A percentile compares a stretch with the other conserved stretches of the same genome.
These are phyloP conservation scores for Drosophila merina DNA, from an alignment of 2,888 invertebrate species.

Conservation along the genomic window DNA sequence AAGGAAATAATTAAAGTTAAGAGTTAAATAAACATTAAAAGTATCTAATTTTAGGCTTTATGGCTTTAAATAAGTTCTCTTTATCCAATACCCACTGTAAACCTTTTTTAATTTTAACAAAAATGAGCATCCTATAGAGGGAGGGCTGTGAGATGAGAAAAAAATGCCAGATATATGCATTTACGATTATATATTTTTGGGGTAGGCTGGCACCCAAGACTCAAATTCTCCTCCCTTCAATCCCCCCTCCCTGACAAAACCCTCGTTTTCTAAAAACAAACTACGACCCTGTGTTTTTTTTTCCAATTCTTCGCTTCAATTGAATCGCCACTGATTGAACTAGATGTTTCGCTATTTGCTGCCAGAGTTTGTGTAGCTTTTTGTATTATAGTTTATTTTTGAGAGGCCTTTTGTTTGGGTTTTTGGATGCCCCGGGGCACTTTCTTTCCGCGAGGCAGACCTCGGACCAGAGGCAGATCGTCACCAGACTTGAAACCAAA, in stretches of 20 bases:
- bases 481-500: slow-evolving; percentile 9
- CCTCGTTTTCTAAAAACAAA: background rate
- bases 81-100: background rate
- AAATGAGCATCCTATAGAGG: background rate
- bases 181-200: slow-evolving; percentile 6
- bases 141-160: background rate
- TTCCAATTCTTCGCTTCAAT: slow-evolving; percentile 3
- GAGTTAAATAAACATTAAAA: too few relatives aligned
- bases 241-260: background rate
- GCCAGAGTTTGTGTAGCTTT: background rate
- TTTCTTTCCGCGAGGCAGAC: slow-evolving; percentile 7
- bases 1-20: too few relatives aligned
- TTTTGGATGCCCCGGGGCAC: slow-evolving; percentile 15
- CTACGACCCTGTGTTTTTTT: slow-evolving; percentile 2
- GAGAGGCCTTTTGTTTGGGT: slow-evolving; percentile 13
- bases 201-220: slow-evolving; percentile 9
- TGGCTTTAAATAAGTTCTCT: too few relatives aligned
- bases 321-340: slow-evolving; percentile 36
- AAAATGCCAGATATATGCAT: slow-evolving; percentile 5
- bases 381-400: slow-evolving; percentile 11
- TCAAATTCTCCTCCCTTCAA: background rate
- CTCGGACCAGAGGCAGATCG: slow-evolving; percentile 9
- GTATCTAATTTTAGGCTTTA: too few relatives aligned
- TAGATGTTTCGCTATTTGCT: slow-evolving; percentile 21
- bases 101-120: background rate